These are phyloP conservation scores for Aplysia californica DNA, from an alignment of 1,140 invertebrate genomes.

Conservation along the genomic window DNA sequence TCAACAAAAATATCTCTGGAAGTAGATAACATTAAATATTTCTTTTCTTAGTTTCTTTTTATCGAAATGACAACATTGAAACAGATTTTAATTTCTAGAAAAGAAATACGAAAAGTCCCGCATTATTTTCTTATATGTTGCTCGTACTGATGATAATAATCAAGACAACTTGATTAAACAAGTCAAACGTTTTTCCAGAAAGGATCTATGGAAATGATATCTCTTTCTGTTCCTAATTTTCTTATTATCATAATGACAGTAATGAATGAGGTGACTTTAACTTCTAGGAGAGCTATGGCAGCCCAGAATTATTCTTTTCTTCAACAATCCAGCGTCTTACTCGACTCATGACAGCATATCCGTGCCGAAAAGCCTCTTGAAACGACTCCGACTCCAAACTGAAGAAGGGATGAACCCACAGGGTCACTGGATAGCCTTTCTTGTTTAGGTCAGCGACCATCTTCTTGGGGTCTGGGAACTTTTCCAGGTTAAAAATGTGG, in stretches of 20 bases:
- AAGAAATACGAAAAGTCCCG: no score
- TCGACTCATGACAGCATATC: conserved; percentile 52
- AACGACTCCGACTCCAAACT: conserved; percentile 80
- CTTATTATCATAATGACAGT: no score
- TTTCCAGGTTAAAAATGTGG: conserved; percentile 76
- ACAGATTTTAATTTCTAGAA: no score
- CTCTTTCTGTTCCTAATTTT: background rate
- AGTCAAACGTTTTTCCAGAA: background rate
- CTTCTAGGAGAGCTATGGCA: no score
- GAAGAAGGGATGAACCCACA: conserved; percentile 95
- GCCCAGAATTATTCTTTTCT: background rate
- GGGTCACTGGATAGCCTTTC: conserved; percentile 79
- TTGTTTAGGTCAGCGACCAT: conserved; percentile 73
- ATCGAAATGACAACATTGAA: no score
- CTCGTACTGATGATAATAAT: no score
- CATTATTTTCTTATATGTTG: no score
- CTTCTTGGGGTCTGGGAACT: conserved; percentile 81
- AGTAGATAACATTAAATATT: no score
- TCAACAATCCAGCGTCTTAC: background rate
- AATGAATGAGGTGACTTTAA: background rate
- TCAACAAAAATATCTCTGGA: no score
- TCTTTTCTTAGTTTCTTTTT: no score
- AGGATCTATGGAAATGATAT: background rate
- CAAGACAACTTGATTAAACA: background rate
- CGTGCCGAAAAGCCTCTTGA: conserved; percentile 39